Conservation (phyloP, 1,140 invertebrate species). For the Proctacanthus coquilletti region DNA sequence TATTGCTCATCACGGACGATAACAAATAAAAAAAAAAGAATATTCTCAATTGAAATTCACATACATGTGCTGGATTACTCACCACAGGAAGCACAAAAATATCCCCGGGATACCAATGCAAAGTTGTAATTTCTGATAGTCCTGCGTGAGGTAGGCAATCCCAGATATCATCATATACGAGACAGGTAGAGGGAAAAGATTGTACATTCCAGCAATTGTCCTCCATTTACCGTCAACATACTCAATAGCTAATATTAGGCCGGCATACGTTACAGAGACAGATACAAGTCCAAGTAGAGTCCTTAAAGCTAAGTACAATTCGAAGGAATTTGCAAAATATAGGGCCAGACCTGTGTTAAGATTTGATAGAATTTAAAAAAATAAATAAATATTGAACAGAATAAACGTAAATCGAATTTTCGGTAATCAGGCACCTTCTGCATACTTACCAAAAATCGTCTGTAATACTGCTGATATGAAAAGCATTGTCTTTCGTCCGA, state of each 20-base stretch:
- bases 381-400: background rate
- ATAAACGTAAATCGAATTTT: too few relatives aligned
- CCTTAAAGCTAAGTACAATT: constrained; percentile 44
- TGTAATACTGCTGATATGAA: constrained; percentile 53
- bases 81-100: constrained; percentile 48
- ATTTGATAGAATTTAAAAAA: background rate
- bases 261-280: constrained; percentile 54
- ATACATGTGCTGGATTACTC: too few relatives aligned
- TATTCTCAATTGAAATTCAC: too few relatives aligned
- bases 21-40: too few relatives aligned
- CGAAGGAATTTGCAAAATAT: constrained; percentile 44
- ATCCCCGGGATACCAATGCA: constrained; percentile 52
- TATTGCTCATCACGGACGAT: too few relatives aligned
- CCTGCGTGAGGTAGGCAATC: constrained; percentile 49
- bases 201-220: constrained; percentile 53
- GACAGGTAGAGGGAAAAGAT: constrained; percentile 51
- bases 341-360: constrained; percentile 41
- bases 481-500: constrained; percentile 57
- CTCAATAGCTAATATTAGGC: constrained; percentile 54
- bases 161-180: constrained; percentile 57
- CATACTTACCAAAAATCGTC: constrained; percentile 37
- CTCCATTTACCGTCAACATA: constrained; percentile 58
- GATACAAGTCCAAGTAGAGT: constrained; percentile 49
- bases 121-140: constrained; percentile 58
- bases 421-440: background rate